Conservation (phyloP, 2,888 invertebrate genomes). For the Melanchra persicariae region DNA sequence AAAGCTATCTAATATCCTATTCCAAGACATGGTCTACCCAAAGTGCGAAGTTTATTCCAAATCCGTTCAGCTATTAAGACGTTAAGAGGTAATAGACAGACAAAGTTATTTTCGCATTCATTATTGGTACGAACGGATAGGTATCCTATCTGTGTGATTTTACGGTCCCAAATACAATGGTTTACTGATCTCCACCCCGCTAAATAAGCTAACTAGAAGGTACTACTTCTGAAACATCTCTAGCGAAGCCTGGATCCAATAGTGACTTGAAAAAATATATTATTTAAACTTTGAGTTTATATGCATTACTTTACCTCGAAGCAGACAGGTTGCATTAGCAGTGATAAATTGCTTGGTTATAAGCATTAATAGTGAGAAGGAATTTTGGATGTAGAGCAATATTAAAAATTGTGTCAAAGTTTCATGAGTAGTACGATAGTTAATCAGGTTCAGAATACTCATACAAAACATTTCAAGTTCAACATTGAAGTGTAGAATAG, state of each 20-base stretch:
- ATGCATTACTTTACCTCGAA: constrained; percentile 16
- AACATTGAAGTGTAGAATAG: too few relatives aligned
- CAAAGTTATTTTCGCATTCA: too few relatives aligned
- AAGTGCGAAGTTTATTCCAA: too few relatives aligned
- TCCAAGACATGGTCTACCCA: too few relatives aligned
- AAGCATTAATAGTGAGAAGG: neutral
- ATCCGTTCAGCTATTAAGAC: too few relatives aligned
- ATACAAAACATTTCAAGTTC: too few relatives aligned
- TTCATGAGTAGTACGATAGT: too few relatives aligned
- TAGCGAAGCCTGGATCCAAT: neutral
- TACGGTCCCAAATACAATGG: neutral
- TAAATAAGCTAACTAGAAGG: neutral
- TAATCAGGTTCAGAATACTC: too few relatives aligned
- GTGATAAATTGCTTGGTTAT: constrained; percentile 22
- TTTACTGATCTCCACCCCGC: neutral
- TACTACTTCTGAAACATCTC: neutral
- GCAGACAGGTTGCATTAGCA: constrained; percentile 13
- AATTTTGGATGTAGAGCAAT: neutral
- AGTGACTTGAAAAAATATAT: constrained; percentile 1
- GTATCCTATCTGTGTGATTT: neutral
- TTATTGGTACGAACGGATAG: too few relatives aligned
- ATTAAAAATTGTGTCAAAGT: neutral
- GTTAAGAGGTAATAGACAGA: too few relatives aligned
- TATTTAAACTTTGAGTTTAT: constrained; percentile 8
- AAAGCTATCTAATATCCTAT: too few relatives aligned